These are phyloP conservation scores for Pipa parva DNA, from an alignment of 2,113 vertebrate genomes.

Conservation along the genomic window DNA sequence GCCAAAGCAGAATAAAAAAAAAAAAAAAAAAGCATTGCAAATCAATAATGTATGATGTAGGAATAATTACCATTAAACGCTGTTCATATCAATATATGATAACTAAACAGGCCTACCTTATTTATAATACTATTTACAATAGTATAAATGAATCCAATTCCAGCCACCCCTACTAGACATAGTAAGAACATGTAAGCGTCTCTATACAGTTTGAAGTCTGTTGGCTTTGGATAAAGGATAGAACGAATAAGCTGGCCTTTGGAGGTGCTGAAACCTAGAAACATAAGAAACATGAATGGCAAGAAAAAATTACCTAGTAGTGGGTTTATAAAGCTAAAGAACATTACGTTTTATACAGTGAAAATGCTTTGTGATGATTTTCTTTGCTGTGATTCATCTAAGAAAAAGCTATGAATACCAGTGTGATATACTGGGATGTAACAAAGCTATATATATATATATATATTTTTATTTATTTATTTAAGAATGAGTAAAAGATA, in stretches of 20 bases:
- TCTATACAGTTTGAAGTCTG: constrained; percentile 94
- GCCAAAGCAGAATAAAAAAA: no score
- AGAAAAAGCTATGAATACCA: no score
- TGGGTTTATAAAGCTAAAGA: no score
- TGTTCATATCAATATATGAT: no score
- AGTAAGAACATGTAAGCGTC: constrained; percentile 94
- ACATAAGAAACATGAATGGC: background rate
- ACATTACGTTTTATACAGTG: no score
- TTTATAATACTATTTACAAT: constrained; percentile 82
- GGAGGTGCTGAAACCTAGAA: constrained; percentile 87
- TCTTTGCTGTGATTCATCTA: no score
- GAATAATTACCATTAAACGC: no score
- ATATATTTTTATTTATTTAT: background rate
- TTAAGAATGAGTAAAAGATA: background rate
- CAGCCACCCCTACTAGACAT: constrained; percentile 88
- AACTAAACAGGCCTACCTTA: constrained; percentile 66
- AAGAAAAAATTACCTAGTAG: background rate
- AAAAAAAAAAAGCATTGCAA: no score
- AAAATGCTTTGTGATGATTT: no score
- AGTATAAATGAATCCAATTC: constrained; percentile 88
- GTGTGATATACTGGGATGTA: no score
- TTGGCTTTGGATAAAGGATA: constrained; percentile 96
- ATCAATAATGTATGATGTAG: no score
- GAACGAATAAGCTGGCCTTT: constrained; percentile 96
- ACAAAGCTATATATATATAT: no score